A percentile compares a stretch with the other conserved stretches of the same genome.
phyloP scores from a whole-genome alignment of 1,140 invertebrate species.

The Pseudoatta argentina region DNA sequence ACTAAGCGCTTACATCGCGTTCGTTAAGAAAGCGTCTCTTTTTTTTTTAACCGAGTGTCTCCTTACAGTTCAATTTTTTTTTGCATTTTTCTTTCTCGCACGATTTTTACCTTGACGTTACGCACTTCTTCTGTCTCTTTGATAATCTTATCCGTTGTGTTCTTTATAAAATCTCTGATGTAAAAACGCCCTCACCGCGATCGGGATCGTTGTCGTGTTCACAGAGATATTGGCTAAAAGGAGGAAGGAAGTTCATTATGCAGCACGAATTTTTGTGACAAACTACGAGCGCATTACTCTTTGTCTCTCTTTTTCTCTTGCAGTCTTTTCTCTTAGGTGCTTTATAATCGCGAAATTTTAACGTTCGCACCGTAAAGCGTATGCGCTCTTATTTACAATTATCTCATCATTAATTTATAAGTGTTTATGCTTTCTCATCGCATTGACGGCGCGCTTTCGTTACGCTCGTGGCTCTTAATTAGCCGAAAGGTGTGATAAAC shows the following conservation, averaged over 20 bases:
- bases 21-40: conserved; percentile 65
- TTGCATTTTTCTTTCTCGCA: conserved; percentile 34
- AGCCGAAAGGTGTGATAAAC: conserved; percentile 65
- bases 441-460: conserved; percentile 46
- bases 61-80: conserved; percentile 52
- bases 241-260: conserved; percentile 26
- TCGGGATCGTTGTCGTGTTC: conserved; percentile 27
- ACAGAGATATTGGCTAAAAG: background rate
- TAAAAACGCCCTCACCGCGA: conserved; percentile 40
- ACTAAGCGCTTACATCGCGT: conserved; percentile 61
- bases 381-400: conserved; percentile 22
- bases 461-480: conserved; percentile 59
- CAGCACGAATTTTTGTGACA: conserved; percentile 30
- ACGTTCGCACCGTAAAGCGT: background rate
- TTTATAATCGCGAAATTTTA: conserved; percentile 27
- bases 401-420: conserved; percentile 66
- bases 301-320: background rate
- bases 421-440: conserved; percentile 64
- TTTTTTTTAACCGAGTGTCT: conserved; percentile 64
- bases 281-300: background rate
- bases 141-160: conserved; percentile 64
- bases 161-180: conserved; percentile 27
- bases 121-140: conserved; percentile 44
- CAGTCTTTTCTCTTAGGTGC: background rate
- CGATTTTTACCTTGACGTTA: conserved; percentile 39